Base-by-base conservation (phyloP, 2,888 invertebrate species). In the Tinea trinotella region DNA sequence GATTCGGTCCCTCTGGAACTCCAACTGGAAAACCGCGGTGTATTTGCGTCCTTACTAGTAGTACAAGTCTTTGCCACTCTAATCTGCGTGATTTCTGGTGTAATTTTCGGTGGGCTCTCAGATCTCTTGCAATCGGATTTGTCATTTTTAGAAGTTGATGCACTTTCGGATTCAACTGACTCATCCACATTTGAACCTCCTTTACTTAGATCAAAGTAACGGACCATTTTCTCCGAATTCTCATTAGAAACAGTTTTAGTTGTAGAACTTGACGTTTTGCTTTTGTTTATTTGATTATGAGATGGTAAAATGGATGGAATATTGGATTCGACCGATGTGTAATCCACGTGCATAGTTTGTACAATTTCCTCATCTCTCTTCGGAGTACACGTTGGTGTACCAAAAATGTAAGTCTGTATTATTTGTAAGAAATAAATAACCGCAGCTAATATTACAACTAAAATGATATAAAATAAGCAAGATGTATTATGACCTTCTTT, bases 71-170 rank as follows among this genome's bases (percentile, higher is more conserved):
- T 53, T 15, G 2, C n/a, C 9, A 40, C 9, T 10, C 53, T 1
- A 54, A 82, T 59, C 59, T 85, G 74, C 9, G 77, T 71, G 1
- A 83, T 68, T 0, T 74, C 64, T 1, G 80, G 71, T 40, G 79
- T 75, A 57, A 84, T 64, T 62, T 70, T 68, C 2, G 84, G 83
- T 1, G 78, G 81, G 59, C 77, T 81, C 10, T 57, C 59, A 0
- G 66, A 56, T 20, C 65, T 64, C 15, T 54, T 58, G 17, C 53
- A 48, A 7, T 18, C 9, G 1, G 24, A 10, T 30, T 30, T 30
- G n/a, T 30, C n/a, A 30, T 30, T 7, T n/a, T 30, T 30, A 7
- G 30, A 30, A 4, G 30, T 30, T 7, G 30, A 10, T n/a, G 30
- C 30, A 7, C 30, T 30, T 30, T 30, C 30, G 2, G 30, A 30